phyloP scores from a whole-genome alignment of 2,113 vertebrate species.

The Etheostoma cragini region DNA sequence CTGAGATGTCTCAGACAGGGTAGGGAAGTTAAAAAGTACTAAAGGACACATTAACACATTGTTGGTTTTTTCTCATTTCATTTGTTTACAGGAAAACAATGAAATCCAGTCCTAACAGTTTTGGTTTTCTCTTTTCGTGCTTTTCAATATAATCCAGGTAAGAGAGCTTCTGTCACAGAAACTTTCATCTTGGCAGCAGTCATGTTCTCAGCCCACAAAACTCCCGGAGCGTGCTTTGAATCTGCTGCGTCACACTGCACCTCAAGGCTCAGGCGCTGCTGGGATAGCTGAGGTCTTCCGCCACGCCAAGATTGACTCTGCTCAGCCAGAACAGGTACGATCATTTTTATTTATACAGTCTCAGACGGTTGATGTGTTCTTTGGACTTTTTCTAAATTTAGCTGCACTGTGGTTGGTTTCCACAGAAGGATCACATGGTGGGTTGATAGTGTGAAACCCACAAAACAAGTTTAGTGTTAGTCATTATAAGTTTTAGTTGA shows the following conservation, averaged over 20 bases:
- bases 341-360: not conserved
- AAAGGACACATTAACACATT: not conserved
- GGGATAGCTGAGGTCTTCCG: slow-evolving; percentile 84
- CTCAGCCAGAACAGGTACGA: slow-evolving; percentile 81
- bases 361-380: not conserved
- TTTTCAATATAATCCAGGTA: slow-evolving; percentile 75
- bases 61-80: not conserved
- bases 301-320: slow-evolving; percentile 79
- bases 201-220: slow-evolving; percentile 87
- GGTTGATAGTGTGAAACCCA: not conserved
- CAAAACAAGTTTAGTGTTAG: not conserved
- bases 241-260: slow-evolving; percentile 87
- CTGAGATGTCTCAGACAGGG: not conserved
- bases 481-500: too few species aligned
- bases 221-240: slow-evolving; percentile 88
- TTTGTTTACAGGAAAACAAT: not conserved
- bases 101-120: too few species aligned
- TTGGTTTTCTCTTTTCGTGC: not conserved
- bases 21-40: not conserved
- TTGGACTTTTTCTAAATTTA: not conserved
- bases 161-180: slow-evolving; percentile 87
- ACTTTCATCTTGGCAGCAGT: slow-evolving; percentile 87
- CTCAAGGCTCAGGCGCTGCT: slow-evolving; percentile 79
- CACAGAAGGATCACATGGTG: not conserved
- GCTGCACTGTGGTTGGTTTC: not conserved